A percentile compares a stretch with the other conserved stretches of the same genome.
Evolutionary conservation across 2,888 invertebrate species (phyloP).

Genomic region (Tholera decimalis): DNA sequence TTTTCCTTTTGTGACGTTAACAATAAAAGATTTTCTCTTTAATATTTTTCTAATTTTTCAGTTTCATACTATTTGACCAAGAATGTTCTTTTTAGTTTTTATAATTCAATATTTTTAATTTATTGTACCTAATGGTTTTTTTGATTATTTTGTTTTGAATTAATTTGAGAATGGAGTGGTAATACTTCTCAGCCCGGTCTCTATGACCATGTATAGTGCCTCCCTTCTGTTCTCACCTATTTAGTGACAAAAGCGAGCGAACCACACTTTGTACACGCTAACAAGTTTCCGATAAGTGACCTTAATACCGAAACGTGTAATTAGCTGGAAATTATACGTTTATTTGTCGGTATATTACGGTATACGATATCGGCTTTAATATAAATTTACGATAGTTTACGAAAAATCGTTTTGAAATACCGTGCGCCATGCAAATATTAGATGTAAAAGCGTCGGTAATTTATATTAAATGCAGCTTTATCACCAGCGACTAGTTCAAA

Average conservation of each 20-base stretch:
- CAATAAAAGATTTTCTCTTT: too few species aligned
- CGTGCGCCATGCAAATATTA: not conserved
- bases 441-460: not conserved
- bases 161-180: too few species aligned
- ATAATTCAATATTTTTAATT: too few species aligned
- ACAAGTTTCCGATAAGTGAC: slow-evolving; percentile 29
- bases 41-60: too few species aligned
- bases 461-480: not conserved
- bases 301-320: slow-evolving; percentile 26
- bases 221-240: not conserved
- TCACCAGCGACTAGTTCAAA: too few species aligned
- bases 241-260: not conserved
- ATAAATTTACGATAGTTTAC: slow-evolving; percentile 11
- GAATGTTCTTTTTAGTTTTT: too few species aligned
- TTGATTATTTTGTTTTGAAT: too few species aligned
- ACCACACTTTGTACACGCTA: slow-evolving; percentile 14
- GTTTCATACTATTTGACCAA: too few species aligned
- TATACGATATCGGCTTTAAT: slow-evolving; percentile 22
- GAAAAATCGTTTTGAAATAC: not conserved
- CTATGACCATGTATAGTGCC: not conserved
- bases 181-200: too few species aligned
- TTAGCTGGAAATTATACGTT: slow-evolving; percentile 12
- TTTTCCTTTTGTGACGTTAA: too few species aligned
- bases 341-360: slow-evolving; percentile 17
- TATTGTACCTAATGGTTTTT: too few species aligned